A percentile compares a stretch with the other conserved stretches of the same genome.
phyloP scores from a whole-genome alignment of 2,797 vertebrate species.

The Syndactyla subalaris region DNA sequence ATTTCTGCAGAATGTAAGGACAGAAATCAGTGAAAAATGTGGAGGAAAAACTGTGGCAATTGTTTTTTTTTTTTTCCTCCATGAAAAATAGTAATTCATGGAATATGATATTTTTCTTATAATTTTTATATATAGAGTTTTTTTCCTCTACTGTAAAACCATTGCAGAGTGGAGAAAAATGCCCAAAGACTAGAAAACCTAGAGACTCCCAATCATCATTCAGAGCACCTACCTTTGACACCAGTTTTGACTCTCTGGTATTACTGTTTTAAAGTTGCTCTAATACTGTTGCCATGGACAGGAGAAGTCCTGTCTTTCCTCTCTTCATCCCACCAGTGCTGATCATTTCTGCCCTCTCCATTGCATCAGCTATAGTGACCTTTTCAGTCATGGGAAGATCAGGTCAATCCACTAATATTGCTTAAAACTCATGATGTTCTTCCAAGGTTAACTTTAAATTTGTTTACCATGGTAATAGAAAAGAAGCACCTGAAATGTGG shows the following conservation, averaged over 20 bases:
- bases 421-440: not conserved
- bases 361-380: not conserved
- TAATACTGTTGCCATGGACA: not conserved
- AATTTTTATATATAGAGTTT: not conserved
- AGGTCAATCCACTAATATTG: not conserved
- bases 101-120: not conserved
- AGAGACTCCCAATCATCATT: not conserved
- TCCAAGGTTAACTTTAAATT: not conserved
- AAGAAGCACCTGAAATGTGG: not conserved
- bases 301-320: not conserved
- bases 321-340: not conserved
- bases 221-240: not conserved
- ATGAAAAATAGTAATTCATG: not conserved
- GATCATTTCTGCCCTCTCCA: not conserved
- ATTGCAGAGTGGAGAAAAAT: not conserved
- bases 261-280: not conserved
- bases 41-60: not conserved
- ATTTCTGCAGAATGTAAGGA: not conserved
- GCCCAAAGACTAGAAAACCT: not conserved
- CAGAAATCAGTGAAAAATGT: not conserved
- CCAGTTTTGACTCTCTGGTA: not conserved
- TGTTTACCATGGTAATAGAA: not conserved
- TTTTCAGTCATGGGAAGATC: not conserved
- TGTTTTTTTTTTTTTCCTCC: not conserved
- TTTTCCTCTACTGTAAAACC: not conserved